phyloP scores from a whole-genome alignment of 2,888 invertebrate genomes.

The Tanytarsus gracilentus region DNA sequence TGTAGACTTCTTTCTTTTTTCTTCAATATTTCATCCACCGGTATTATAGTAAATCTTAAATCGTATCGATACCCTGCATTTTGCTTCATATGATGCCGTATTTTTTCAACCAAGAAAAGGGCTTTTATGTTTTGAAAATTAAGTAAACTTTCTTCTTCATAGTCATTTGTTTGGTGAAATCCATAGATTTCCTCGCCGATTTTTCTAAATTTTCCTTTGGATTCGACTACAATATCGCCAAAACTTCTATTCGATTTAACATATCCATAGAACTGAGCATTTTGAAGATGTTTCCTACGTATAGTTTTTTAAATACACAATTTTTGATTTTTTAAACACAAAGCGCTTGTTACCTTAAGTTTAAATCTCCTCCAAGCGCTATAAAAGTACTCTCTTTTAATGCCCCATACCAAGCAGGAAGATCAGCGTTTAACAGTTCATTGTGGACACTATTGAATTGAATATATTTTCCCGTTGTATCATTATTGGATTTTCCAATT shows the following conservation, averaged over 20 bases:
- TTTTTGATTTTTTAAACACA: slow-evolving; percentile 49
- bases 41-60: slow-evolving; percentile 57
- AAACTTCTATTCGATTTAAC: too few relatives aligned
- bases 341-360: slow-evolving; percentile 32
- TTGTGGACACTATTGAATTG: not conserved
- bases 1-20: slow-evolving; percentile 26
- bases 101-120: slow-evolving; percentile 60
- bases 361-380: not conserved
- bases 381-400: too few relatives aligned
- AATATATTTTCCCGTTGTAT: too few relatives aligned
- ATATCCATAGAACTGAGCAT: too few relatives aligned
- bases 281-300: slow-evolving; percentile 39
- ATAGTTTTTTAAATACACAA: slow-evolving; percentile 40
- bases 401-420: too few relatives aligned
- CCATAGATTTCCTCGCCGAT: slow-evolving; percentile 45
- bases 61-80: slow-evolving; percentile 51
- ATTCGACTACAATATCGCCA: slow-evolving; percentile 56
- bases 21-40: slow-evolving; percentile 36
- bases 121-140: slow-evolving; percentile 45
- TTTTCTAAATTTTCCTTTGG: slow-evolving; percentile 54
- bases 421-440: too few relatives aligned
- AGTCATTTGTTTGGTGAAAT: slow-evolving; percentile 39
- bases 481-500: not conserved
- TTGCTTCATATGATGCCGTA: slow-evolving; percentile 51
- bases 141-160: slow-evolving; percentile 31